A percentile compares a stretch with the other conserved stretches of the same genome.
Evolutionary conservation across 1,140 invertebrate genomes (phyloP).

Genomic region (Drosophila busckii): DNA sequence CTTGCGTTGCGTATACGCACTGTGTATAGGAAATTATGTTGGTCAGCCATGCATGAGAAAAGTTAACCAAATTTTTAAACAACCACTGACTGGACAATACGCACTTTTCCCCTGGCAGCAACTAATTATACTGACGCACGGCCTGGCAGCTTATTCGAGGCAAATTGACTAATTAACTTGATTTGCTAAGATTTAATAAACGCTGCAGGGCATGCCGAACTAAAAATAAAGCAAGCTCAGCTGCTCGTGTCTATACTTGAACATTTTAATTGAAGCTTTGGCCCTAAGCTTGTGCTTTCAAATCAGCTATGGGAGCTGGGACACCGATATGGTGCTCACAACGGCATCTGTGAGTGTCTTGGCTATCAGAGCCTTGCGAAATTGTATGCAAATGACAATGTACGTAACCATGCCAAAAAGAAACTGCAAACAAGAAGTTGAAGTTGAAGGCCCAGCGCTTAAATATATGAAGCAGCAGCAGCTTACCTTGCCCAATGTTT

Average conservation of each 20-base stretch:
- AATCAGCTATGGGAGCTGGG: background rate
- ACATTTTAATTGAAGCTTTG: too few species aligned
- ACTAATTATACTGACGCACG: conserved; percentile 47
- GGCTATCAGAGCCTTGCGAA: conserved; percentile 30
- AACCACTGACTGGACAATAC: conserved; percentile 4
- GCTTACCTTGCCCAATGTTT: conserved; percentile 46
- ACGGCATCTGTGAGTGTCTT: conserved; percentile 1
- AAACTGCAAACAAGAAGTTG: conserved; percentile 32
- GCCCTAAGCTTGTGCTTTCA: too few species aligned
- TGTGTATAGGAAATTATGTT: background rate
- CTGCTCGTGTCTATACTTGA: too few species aligned
- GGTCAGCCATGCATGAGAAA: too few species aligned
- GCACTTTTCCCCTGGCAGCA: background rate
- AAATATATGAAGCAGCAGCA: too few species aligned
- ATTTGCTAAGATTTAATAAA: conserved; percentile 65
- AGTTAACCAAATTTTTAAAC: conserved; percentile 5
- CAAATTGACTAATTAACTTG: conserved; percentile 57
- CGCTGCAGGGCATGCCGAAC: conserved; percentile 18
- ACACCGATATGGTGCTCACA: background rate
- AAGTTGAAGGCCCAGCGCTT: background rate
- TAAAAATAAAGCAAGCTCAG: too few species aligned
- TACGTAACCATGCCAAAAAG: conserved; percentile 48
- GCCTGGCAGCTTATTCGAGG: conserved; percentile 40
- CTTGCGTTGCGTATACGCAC: conserved; percentile 9
- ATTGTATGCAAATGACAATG: conserved; percentile 56